phyloP scores from a whole-genome alignment of 2,797 vertebrate species.

The Pteronotus mesoamericanus region DNA sequence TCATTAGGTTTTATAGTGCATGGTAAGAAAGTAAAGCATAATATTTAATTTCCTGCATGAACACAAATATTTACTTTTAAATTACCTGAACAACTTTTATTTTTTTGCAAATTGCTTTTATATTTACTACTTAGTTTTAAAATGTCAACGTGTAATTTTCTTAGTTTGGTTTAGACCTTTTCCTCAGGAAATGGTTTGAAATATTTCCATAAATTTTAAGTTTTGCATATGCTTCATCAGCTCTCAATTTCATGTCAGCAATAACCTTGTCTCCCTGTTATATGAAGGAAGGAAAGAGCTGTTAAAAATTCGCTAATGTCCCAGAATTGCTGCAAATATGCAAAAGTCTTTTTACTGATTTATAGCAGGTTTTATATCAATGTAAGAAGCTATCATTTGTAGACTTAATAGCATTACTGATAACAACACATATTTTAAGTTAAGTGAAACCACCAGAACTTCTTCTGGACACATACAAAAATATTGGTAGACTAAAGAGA shows the following conservation, averaged over 20 bases:
- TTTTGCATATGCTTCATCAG: background rate
- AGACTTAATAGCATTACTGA: background rate
- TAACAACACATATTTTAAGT: background rate
- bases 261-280: background rate
- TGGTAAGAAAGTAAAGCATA: conserved; percentile 16
- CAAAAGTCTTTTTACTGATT: background rate
- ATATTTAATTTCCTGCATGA: background rate
- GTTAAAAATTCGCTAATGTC: background rate
- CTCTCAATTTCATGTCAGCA: background rate
- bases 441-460: conserved; percentile 1
- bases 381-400: background rate
- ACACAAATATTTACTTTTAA: conserved; percentile 6
- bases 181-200: conserved; percentile 11
- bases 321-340: background rate
- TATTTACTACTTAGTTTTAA: background rate
- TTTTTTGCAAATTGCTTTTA: background rate
- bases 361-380: background rate
- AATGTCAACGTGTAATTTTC: background rate
- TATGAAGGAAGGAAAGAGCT: background rate
- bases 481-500: background rate
- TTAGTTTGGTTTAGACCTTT: conserved; percentile 1
- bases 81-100: background rate
- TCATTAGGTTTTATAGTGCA: background rate
- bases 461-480: background rate
- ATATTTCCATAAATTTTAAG: conserved; percentile 29